These are phyloP conservation scores for Brachyrhaphis roseni DNA, from an alignment of 2,797 vertebrate genomes.

Conservation along the genomic window DNA sequence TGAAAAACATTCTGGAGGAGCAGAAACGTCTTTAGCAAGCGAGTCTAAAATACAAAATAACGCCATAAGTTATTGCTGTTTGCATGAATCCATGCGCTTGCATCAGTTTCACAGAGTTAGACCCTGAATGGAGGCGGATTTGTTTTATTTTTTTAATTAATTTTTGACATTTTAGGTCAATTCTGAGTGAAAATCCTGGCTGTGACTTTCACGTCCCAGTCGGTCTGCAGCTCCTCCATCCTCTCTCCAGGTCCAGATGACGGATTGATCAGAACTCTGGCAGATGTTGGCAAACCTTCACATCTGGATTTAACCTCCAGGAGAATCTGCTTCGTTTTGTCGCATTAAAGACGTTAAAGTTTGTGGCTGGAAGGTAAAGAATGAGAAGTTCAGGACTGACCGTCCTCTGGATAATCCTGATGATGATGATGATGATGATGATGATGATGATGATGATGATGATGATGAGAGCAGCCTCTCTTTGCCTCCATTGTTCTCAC, in stretches of 20 bases:
- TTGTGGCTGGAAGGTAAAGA: neutral
- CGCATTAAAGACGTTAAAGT: neutral
- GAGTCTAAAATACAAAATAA: too few species aligned
- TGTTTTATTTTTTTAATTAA: too few species aligned
- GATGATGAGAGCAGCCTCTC: constrained; percentile 18
- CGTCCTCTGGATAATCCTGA: neutral
- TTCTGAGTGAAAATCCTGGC: too few species aligned
- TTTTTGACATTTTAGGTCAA: too few species aligned
- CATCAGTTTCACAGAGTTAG: too few species aligned
- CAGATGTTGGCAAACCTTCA: neutral
- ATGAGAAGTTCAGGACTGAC: neutral
- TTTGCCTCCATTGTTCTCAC: constrained; percentile 62
- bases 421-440: too few species aligned
- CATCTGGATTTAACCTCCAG: neutral
- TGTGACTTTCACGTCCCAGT: too few species aligned
- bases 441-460: neutral
- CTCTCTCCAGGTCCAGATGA: neutral
- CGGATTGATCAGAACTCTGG: neutral
- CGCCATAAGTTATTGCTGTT: too few species aligned
- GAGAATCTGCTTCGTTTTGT: neutral
- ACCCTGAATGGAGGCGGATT: too few species aligned
- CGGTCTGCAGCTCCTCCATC: neutral
- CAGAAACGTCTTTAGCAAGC: too few species aligned
- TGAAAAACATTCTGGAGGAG: too few species aligned
- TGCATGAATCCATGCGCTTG: too few species aligned